Conservation (phyloP, 2,888 invertebrate genomes). For the Eristalinus sepulchralis region DNA sequence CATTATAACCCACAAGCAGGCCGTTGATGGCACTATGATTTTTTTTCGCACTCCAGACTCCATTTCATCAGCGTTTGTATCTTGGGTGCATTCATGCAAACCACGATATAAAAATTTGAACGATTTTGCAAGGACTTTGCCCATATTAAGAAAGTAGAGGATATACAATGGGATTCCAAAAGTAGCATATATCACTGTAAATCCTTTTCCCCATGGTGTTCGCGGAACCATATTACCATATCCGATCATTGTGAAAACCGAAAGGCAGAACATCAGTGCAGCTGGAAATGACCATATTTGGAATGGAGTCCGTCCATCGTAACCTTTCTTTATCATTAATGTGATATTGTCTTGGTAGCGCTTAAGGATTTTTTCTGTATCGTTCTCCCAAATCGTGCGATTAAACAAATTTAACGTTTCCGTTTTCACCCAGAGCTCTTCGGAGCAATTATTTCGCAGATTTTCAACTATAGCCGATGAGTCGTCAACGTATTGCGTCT, state of each 20-base stretch:
- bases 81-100: slow-evolving; percentile 87
- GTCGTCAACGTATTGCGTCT: slow-evolving; percentile 83
- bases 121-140: slow-evolving; percentile 90
- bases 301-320: slow-evolving; percentile 86
- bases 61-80: slow-evolving; percentile 74
- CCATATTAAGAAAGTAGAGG: slow-evolving; percentile 94
- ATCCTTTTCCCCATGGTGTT: slow-evolving; percentile 91
- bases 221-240: slow-evolving; percentile 93
- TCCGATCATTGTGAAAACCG: slow-evolving; percentile 95
- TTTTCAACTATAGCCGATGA: slow-evolving; percentile 82
- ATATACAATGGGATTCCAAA: slow-evolving; percentile 94
- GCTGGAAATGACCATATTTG: slow-evolving; percentile 94
- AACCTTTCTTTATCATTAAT: slow-evolving; percentile 85
- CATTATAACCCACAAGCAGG: slow-evolving; percentile 93
- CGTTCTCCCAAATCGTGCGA: slow-evolving; percentile 84
- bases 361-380: slow-evolving; percentile 84
- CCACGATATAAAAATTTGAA: slow-evolving; percentile 91
- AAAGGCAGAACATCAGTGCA: slow-evolving; percentile 93
- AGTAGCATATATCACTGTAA: slow-evolving; percentile 92
- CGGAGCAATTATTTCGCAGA: slow-evolving; percentile 83
- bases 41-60: slow-evolving; percentile 83
- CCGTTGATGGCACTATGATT: slow-evolving; percentile 93
- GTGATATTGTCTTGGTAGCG: slow-evolving; percentile 87
- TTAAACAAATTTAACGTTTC: slow-evolving; percentile 87
- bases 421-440: slow-evolving; percentile 87